Evolutionary conservation across 2,888 invertebrate genomes (phyloP).

Genomic region (Trichopoda pennipes): DNA sequence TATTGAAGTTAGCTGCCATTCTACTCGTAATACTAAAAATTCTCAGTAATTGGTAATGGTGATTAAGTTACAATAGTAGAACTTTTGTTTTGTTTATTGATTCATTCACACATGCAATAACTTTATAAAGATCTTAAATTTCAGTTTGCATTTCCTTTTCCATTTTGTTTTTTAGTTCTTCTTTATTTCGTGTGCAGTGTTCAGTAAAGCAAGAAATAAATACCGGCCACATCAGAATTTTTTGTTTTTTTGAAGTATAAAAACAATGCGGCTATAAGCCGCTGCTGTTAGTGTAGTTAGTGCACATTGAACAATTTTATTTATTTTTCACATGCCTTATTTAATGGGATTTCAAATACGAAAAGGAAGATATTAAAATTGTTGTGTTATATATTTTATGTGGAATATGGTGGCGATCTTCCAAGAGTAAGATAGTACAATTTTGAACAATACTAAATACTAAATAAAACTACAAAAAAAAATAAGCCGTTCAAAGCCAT

Average conservation of each 20-base stretch:
- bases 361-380: too few species aligned
- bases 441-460: too few species aligned
- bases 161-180: neutral
- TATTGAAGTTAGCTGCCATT: neutral
- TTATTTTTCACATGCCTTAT: constrained; percentile 17
- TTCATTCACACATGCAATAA: constrained; percentile 57
- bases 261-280: neutral
- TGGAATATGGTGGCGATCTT: too few species aligned
- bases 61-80: constrained; percentile 38
- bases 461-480: too few species aligned
- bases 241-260: constrained; percentile 5
- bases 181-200: constrained; percentile 1
- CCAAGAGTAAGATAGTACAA: too few species aligned
- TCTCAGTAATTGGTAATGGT: constrained; percentile 19
- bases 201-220: constrained; percentile 16
- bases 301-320: neutral
- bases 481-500: too few species aligned
- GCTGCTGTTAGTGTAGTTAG: too few species aligned
- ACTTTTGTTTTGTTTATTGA: constrained; percentile 55
- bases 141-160: constrained; percentile 35
- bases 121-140: constrained; percentile 49
- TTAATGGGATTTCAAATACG: too few species aligned
- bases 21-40: neutral
- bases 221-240: constrained; percentile 17
- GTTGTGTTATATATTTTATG: too few species aligned